phyloP scores from a whole-genome alignment of 2,113 vertebrate species.

The Xyliphius kryptos region DNA sequence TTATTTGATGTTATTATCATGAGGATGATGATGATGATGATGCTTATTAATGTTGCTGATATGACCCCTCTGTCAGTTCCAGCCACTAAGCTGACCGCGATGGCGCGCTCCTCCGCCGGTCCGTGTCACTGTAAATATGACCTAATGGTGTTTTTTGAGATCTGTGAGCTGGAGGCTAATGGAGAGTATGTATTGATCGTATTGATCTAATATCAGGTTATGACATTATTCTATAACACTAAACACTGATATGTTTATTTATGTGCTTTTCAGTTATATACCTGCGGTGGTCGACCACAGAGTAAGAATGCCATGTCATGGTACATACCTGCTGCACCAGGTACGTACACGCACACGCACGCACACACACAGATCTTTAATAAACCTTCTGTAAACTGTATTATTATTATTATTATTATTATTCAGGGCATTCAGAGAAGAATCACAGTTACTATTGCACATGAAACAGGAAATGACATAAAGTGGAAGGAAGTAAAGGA shows the following conservation, averaged over 20 bases:
- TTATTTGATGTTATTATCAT: background rate
- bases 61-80: slow-evolving; percentile 69
- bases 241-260: too few relatives aligned
- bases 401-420: background rate
- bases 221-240: background rate
- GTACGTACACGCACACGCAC: slow-evolving; percentile 50
- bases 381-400: too few relatives aligned
- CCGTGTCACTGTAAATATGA: slow-evolving; percentile 95
- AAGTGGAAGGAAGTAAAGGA: slow-evolving; percentile 96
- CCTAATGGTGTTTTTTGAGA: slow-evolving; percentile 95
- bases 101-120: slow-evolving; percentile 79
- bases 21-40: background rate
- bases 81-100: slow-evolving; percentile 88
- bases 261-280: slow-evolving; percentile 74
- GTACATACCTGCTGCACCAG: slow-evolving; percentile 93
- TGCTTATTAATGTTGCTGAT: background rate
- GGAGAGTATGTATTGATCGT: slow-evolving; percentile 86
- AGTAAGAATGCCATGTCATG: slow-evolving; percentile 89
- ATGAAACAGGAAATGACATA: slow-evolving; percentile 86
- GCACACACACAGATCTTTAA: background rate
- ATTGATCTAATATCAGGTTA: too few relatives aligned
- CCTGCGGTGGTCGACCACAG: slow-evolving; percentile 94
- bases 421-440: slow-evolving; percentile 91
- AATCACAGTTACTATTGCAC: slow-evolving; percentile 87
- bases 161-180: slow-evolving; percentile 95